Conservation (phyloP, 1,140 invertebrate genomes). For the Helicoverpa armigera region DNA sequence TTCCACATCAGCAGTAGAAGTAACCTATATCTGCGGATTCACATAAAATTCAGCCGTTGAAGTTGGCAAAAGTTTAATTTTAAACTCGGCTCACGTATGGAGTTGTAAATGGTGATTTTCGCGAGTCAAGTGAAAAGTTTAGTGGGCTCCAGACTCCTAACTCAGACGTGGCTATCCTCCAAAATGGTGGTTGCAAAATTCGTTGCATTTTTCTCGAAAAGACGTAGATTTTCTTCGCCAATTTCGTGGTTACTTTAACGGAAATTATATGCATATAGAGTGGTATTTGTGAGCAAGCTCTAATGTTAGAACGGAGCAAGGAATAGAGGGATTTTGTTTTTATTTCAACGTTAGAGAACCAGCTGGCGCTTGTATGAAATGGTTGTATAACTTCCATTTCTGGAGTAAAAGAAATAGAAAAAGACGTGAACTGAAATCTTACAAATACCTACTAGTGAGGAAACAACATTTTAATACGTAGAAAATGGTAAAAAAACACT, state of each 20-base stretch:
- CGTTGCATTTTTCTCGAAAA: constrained; percentile 2
- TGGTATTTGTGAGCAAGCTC: not conserved
- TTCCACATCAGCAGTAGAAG: not conserved
- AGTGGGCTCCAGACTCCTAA: not conserved
- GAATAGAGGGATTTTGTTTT: not conserved
- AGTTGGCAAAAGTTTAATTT: constrained; percentile 10
- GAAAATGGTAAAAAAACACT: not conserved
- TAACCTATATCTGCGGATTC: not conserved
- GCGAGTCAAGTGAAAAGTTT: constrained; percentile 28
- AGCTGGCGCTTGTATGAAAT: not conserved
- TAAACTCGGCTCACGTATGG: constrained; percentile 4
- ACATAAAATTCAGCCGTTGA: not conserved
- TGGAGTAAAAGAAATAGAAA: no score
- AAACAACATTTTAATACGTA: no score
- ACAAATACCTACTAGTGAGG: no score
- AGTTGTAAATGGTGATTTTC: constrained; percentile 13
- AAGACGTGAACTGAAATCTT: no score
- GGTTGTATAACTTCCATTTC: not conserved
- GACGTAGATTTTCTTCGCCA: constrained; percentile 9
- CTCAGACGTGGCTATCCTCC: constrained; percentile 1
- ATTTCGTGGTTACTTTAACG: not conserved
- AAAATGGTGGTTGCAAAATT: constrained; percentile 9
- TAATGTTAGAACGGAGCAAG: not conserved
- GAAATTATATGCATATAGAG: not conserved
- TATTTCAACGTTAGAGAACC: not conserved